These are phyloP conservation scores for Verasper variegatus DNA, from an alignment of 2,113 vertebrate species.

Conservation along the genomic window DNA sequence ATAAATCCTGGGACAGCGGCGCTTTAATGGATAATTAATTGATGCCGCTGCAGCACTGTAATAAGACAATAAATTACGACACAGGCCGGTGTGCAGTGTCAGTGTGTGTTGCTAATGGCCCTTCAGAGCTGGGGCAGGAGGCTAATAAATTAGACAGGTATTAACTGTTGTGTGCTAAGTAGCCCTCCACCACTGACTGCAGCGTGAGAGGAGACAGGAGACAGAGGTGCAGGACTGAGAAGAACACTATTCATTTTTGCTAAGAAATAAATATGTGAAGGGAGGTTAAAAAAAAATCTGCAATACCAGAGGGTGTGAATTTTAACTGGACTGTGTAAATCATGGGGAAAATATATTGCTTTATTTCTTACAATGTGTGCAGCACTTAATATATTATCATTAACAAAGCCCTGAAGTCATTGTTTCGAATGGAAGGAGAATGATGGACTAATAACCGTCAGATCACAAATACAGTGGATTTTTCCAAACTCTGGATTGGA, in stretches of 20 bases:
- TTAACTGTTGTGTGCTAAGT: constrained; percentile 95
- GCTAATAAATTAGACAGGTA: constrained; percentile 99
- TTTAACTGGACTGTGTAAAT: not conserved
- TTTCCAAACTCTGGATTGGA: not conserved
- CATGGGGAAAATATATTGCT: not conserved
- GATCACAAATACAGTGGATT: not conserved
- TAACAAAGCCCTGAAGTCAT: not conserved
- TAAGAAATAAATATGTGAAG: not conserved
- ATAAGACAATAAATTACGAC: constrained; percentile 99
- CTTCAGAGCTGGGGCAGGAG: constrained; percentile 94
- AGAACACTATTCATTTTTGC: not conserved
- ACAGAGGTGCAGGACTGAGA: not conserved
- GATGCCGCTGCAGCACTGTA: constrained; percentile 97
- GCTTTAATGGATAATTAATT: constrained; percentile 99
- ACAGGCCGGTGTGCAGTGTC: constrained; percentile 96
- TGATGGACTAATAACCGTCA: not conserved
- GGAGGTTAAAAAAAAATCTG: too few species aligned
- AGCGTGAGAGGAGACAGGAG: constrained; percentile 39
- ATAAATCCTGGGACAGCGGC: constrained; percentile 97
- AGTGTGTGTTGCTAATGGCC: constrained; percentile 98
- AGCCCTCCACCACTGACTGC: constrained; percentile 62
- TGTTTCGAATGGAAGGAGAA: not conserved
- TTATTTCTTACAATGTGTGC: not conserved
- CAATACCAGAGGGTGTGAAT: not conserved
- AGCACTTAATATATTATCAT: not conserved